Evolutionary conservation across 2,113 vertebrate genomes (phyloP).

Genomic region (Kryptolebias marmoratus): DNA sequence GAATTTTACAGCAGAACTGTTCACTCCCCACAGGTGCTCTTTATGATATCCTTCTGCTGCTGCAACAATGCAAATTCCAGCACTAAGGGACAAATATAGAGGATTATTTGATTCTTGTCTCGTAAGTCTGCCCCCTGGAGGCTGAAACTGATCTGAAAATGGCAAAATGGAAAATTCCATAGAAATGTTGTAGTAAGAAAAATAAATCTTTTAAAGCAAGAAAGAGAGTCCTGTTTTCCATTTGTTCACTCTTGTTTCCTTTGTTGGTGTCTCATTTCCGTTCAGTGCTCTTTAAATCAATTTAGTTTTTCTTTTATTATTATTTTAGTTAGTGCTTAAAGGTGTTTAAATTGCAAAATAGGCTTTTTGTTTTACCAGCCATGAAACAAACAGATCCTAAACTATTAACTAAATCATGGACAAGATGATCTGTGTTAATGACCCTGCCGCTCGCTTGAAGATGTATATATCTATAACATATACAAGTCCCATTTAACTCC

Average conservation of each 20-base stretch:
- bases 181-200: slow-evolving; percentile 26
- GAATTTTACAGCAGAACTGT: neutral
- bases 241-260: slow-evolving; percentile 40
- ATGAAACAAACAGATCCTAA: slow-evolving; percentile 24
- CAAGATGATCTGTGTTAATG: neutral
- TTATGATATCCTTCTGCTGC: neutral
- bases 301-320: slow-evolving; percentile 17
- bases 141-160: slow-evolving; percentile 30
- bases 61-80: neutral
- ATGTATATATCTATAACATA: slow-evolving; percentile 6
- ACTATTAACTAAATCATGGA: slow-evolving; percentile 11
- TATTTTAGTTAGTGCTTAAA: slow-evolving; percentile 38
- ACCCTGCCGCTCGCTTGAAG: slow-evolving; percentile 4
- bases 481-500: neutral
- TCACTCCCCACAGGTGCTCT: slow-evolving; percentile 3
- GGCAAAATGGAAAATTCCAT: slow-evolving; percentile 28
- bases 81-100: neutral
- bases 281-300: slow-evolving; percentile 36
- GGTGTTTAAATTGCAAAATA: slow-evolving; percentile 37
- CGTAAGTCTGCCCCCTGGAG: neutral
- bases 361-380: slow-evolving; percentile 12
- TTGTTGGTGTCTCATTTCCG: slow-evolving; percentile 16
- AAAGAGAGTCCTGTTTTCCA: slow-evolving; percentile 42
- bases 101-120: neutral
- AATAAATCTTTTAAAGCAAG: slow-evolving; percentile 5